Conservation (phyloP, 2,888 invertebrate genomes). For the Hecatera dysodea region DNA sequence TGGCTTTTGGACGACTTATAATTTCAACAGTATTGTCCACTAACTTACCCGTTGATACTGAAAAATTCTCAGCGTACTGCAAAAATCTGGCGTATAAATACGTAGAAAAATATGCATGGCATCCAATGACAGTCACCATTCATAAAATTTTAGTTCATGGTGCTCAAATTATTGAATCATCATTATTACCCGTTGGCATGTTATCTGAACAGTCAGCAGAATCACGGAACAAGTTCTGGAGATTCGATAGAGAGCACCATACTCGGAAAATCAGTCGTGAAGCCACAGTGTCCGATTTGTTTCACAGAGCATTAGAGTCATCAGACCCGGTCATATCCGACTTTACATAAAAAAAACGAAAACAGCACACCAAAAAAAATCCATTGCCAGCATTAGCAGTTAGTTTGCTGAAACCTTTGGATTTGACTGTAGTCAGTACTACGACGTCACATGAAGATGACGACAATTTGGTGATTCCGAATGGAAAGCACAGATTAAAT, state of each 20-base stretch:
- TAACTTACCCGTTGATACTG: too few species aligned
- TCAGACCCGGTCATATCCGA: not conserved
- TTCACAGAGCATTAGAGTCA: not conserved
- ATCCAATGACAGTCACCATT: not conserved
- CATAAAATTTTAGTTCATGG: not conserved
- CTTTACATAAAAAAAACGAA: too few species aligned
- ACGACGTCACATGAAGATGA: too few species aligned
- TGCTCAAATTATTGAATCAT: not conserved
- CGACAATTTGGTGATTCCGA: too few species aligned
- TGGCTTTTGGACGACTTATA: too few species aligned
- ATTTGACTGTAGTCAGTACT: too few species aligned
- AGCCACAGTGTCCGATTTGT: not conserved
- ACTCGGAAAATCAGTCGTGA: not conserved
- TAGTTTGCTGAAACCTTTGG: too few species aligned
- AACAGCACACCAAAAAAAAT: too few species aligned
- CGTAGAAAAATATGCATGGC: not conserved
- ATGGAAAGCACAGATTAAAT: too few species aligned
- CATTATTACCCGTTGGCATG: not conserved
- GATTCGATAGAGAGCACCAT: not conserved
- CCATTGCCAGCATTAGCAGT: too few species aligned
- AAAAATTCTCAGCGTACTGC: too few species aligned
- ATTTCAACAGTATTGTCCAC: too few species aligned
- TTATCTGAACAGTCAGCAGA: not conserved
- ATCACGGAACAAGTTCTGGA: not conserved
- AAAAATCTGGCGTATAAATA: not conserved